phyloP scores from a whole-genome alignment of 2,113 vertebrate species.

The Hippocampus abdominalis region DNA sequence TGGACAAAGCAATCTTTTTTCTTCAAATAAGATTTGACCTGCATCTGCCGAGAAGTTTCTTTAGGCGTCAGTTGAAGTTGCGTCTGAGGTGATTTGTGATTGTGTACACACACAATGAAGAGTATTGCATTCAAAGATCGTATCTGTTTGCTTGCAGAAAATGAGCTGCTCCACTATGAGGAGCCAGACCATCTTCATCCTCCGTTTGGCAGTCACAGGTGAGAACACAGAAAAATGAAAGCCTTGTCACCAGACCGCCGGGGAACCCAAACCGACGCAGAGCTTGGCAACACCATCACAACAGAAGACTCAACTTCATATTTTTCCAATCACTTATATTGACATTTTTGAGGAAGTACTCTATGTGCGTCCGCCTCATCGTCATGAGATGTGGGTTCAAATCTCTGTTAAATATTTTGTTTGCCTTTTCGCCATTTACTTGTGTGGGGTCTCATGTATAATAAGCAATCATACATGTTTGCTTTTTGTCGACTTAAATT shows the following conservation, averaged over 20 bases:
- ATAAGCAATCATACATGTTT: no score
- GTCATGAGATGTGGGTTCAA: no score
- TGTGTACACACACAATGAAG: neutral
- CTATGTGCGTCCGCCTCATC: no score
- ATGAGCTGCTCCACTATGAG: constrained; percentile 52
- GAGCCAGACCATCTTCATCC: constrained; percentile 24
- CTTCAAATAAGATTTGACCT: neutral
- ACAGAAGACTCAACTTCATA: neutral
- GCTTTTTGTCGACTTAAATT: no score
- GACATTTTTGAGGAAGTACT: neutral
- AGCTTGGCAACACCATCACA: neutral
- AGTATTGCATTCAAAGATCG: neutral
- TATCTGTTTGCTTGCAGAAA: constrained; percentile 41
- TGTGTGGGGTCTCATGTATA: no score
- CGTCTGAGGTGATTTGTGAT: neutral
- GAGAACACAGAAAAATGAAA: constrained; percentile 7
- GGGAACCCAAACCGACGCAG: neutral
- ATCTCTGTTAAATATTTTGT: no score
- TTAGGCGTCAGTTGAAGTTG: neutral
- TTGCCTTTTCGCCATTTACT: no score
- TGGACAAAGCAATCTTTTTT: neutral
- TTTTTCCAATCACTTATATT: neutral
- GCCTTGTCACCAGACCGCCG: neutral
- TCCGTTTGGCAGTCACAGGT: constrained; percentile 39
- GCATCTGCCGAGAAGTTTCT: no score